phyloP scores from a whole-genome alignment of 1,140 invertebrate genomes.

The Ceratina calcarata region DNA sequence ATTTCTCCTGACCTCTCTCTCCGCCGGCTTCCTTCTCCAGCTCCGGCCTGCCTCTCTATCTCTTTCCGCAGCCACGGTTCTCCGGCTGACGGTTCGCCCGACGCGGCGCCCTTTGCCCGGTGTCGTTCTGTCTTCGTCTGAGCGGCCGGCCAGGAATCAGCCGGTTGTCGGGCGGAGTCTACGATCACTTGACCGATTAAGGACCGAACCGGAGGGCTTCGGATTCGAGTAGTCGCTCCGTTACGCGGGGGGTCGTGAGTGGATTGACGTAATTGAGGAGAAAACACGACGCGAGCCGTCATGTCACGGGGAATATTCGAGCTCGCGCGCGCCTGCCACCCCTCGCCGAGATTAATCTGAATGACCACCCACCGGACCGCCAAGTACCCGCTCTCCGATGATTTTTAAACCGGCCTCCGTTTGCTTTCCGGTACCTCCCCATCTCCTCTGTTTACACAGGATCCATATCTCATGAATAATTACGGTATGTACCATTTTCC shows the following conservation, averaged over 20 bases:
- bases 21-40: conserved; percentile 40
- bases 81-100: conserved; percentile 55
- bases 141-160: conserved; percentile 29
- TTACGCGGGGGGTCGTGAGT: conserved; percentile 75
- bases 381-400: not conserved
- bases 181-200: conserved; percentile 81
- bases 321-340: conserved; percentile 12
- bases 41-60: not conserved
- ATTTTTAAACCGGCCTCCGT: not conserved
- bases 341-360: conserved; percentile 51
- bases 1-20: conserved; percentile 78
- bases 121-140: conserved; percentile 24
- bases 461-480: too few species aligned
- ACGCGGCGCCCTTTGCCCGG: conserved; percentile 41
- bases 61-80: not conserved
- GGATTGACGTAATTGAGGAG: conserved; percentile 81
- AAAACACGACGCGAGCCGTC: conserved; percentile 76
- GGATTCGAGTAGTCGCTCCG: conserved; percentile 75
- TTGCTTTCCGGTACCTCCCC: too few species aligned
- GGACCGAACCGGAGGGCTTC: conserved; percentile 74
- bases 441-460: too few species aligned
- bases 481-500: too few species aligned
- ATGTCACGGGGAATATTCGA: conserved; percentile 63
- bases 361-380: not conserved
- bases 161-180: conserved; percentile 69